Base-by-base conservation (phyloP, 2,888 invertebrate species). In the Noctua comes region DNA sequence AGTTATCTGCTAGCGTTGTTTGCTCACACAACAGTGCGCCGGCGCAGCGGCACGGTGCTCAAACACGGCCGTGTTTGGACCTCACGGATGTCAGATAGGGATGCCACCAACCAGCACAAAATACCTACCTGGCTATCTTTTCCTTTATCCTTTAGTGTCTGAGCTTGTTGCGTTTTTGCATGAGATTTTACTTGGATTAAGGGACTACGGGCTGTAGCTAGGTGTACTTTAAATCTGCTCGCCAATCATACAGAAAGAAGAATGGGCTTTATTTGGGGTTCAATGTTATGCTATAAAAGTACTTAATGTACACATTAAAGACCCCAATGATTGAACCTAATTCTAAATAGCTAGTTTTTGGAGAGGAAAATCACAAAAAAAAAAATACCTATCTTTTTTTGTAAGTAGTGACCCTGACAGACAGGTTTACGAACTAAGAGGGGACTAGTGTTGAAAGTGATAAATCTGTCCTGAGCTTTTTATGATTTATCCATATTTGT, bases 51-150 rank as follows among this genome's bases (percentile, higher is more conserved):
- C 74, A 76, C 74, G 79, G 92, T 93, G 91, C 91, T 90, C 93
- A 94, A 95, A 95, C 93, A 95, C 73, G 84, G 81, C 86, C 76
- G 81, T 89, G 88, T 90, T 88, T 87, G 88, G 94, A 93, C 94
- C 94, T 93, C 93, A 94, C 92, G 94, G 95, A 95, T 94, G 93
- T 88, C 83, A 85, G 86, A 88, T 94, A 89, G 94, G 94, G 94
- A 92, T 93, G 87, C 24, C 79, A 79, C 77, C n/a, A 80, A 73
- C 48, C 40, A 31, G 74, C 74, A 77, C 68, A 51, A 48, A 3
- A 83, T 77, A 65, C 86, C 74, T 59, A 62, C 31, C 21, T 57
- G 36, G 36, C 13, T 68, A 78, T 66, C 51, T 75, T 73, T 66
- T 36, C 18, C n/a, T 48, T 70, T 82, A 82, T 75, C 46, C 51